A percentile compares a stretch with the other conserved stretches of the same genome.
These are phyloP conservation scores for Stenoptilia bipunctidactyla DNA, from an alignment of 2,888 invertebrate genomes.

Conservation along the genomic window DNA sequence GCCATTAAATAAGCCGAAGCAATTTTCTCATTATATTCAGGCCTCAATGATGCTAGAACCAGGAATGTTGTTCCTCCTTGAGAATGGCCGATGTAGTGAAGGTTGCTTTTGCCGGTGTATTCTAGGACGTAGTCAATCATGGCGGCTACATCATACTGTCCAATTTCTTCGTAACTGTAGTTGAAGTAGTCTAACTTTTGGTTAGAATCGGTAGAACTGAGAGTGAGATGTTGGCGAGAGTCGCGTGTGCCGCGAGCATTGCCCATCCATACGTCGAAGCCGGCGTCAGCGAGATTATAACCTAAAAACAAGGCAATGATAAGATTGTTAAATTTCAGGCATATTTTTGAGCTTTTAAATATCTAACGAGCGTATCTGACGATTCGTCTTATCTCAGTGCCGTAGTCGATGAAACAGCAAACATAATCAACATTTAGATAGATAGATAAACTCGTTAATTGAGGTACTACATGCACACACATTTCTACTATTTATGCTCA, in stretches of 20 bases:
- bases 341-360: too few species aligned
- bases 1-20: conserved; percentile 18
- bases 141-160: conserved; percentile 14
- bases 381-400: too few species aligned
- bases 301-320: too few species aligned
- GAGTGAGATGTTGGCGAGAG: conserved; percentile 26
- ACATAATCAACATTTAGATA: too few species aligned
- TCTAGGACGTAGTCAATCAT: conserved; percentile 16
- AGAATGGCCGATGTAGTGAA: conserved; percentile 23
- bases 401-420: too few species aligned
- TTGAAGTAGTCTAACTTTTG: conserved; percentile 18
- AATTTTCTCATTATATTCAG: conserved; percentile 18
- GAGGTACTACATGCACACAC: too few species aligned
- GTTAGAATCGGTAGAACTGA: conserved; percentile 12
- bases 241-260: conserved; percentile 78
- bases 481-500: too few species aligned
- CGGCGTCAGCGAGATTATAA: conserved; percentile 59
- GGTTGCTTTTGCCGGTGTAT: conserved; percentile 11
- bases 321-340: too few species aligned
- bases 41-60: conserved; percentile 14
- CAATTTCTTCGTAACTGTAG: conserved; percentile 22
- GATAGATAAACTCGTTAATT: too few species aligned
- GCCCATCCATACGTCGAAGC: conserved; percentile 79
- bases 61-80: conserved; percentile 17
- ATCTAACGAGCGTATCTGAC: too few species aligned